These are phyloP conservation scores for Hystrix cristata DNA, from an alignment of 2,113 vertebrate genomes.

Conservation along the genomic window DNA sequence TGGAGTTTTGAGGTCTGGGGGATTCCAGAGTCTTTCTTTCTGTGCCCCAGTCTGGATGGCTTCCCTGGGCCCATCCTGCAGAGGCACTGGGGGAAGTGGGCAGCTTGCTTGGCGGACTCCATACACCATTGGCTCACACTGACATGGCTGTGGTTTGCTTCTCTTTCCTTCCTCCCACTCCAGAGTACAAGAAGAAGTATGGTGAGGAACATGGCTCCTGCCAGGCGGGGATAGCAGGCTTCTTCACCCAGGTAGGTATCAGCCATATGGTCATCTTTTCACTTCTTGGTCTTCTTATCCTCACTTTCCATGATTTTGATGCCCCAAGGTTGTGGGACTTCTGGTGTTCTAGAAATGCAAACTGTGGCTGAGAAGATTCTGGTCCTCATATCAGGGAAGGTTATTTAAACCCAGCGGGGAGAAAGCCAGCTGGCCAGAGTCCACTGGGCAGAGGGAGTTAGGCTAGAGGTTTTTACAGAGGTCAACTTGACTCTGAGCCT, in stretches of 20 bases:
- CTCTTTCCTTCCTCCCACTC: conserved; percentile 76
- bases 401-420: background rate
- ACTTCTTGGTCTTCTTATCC: background rate
- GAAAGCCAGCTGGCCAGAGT: background rate
- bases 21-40: conserved; percentile 55
- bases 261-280: fast-evolving
- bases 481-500: background rate
- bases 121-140: conserved; percentile 63
- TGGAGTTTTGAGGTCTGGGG: conserved; percentile 66
- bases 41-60: background rate
- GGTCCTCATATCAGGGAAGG: background rate
- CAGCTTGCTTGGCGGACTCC: background rate
- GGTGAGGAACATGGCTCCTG: conserved; percentile 99
- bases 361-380: background rate
- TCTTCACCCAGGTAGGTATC: conserved; percentile 95
- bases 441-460: background rate
- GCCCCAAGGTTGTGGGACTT: background rate
- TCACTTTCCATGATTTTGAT: background rate
- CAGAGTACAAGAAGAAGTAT: conserved; percentile 99
- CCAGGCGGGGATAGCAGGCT: conserved; percentile 97
- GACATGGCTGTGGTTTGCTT: conserved; percentile 85
- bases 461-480: background rate
- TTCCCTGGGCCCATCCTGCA: background rate
- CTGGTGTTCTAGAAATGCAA: background rate
- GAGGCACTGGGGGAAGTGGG: background rate